A percentile compares a stretch with the other conserved stretches of the same genome.
phyloP scores from a whole-genome alignment of 2,888 invertebrate genomes.

The Stictocephala bisonia region DNA sequence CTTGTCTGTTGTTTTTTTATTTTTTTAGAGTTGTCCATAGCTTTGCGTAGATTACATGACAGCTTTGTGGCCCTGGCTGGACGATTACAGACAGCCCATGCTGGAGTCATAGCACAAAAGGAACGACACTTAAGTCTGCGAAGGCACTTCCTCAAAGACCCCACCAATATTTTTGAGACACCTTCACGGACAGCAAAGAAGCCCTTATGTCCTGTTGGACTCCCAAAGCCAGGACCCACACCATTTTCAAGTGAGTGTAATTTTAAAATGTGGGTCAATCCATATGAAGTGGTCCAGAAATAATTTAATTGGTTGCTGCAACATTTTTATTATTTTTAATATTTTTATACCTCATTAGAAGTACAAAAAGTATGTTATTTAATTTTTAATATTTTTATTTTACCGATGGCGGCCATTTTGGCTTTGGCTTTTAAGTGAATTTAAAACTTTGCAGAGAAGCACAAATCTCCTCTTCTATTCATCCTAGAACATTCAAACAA shows the following conservation, averaged over 20 bases:
- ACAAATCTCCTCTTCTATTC: no score
- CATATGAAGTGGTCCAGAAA: no score
- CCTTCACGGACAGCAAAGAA: slow-evolving; percentile 60
- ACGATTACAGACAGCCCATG: slow-evolving; percentile 82
- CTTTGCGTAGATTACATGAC: slow-evolving; percentile 86
- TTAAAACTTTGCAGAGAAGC: no score
- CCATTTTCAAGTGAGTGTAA: slow-evolving; percentile 68
- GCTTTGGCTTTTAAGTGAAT: no score
- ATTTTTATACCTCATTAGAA: no score
- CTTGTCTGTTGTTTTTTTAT: slow-evolving; percentile 30
- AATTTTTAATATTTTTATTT: no score
- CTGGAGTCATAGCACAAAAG: slow-evolving; percentile 80
- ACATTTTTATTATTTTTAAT: no score
- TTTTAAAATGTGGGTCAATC: no score
- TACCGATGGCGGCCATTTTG: no score
- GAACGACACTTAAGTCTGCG: slow-evolving; percentile 86
- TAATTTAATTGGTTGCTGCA: no score
- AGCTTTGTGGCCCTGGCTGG: slow-evolving; percentile 90
- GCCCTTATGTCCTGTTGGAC: neutral
- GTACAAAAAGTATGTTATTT: no score
- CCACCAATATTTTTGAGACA: slow-evolving; percentile 79
- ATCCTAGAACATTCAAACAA: no score
- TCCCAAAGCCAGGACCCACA: slow-evolving; percentile 67
- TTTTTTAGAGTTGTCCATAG: slow-evolving; percentile 77
- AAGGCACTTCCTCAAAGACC: slow-evolving; percentile 81